These are phyloP conservation scores for Pangasius krempfi DNA, from an alignment of 2,797 vertebrate genomes.

Conservation along the genomic window DNA sequence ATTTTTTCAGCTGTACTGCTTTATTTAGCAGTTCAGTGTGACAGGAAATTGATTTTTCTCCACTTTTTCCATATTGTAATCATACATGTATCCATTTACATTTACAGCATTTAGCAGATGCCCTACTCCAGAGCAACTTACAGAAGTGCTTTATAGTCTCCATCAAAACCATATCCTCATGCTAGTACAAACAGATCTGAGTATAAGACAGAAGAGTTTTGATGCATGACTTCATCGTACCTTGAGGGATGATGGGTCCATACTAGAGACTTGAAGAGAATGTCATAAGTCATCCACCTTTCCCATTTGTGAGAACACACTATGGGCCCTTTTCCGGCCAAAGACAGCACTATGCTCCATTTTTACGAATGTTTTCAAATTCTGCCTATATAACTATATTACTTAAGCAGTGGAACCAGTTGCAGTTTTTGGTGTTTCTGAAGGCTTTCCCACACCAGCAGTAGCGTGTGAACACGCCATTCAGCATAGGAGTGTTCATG, in stretches of 20 bases:
- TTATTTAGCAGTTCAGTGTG: neutral
- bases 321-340: neutral
- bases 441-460: constrained; percentile 24
- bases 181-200: neutral
- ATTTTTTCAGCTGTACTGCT: neutral
- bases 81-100: neutral
- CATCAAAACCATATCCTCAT: neutral
- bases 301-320: neutral
- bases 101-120: neutral
- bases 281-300: neutral
- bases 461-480: constrained; percentile 52
- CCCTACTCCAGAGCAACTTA: neutral
- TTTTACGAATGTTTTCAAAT: neutral
- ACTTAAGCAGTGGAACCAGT: neutral
- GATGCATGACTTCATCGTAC: neutral
- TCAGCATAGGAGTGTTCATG: constrained; percentile 55
- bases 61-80: neutral
- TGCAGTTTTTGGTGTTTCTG: neutral
- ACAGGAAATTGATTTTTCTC: neutral
- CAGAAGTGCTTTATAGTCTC: neutral
- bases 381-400: neutral
- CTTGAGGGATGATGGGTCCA: neutral
- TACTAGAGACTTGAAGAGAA: neutral
- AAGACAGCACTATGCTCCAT: neutral
- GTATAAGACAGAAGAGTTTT: neutral